Evolutionary conservation across 2,888 invertebrate genomes (phyloP), one percentile per base, ranked within the genome.

Genomic region (Thera britannica): DNA sequence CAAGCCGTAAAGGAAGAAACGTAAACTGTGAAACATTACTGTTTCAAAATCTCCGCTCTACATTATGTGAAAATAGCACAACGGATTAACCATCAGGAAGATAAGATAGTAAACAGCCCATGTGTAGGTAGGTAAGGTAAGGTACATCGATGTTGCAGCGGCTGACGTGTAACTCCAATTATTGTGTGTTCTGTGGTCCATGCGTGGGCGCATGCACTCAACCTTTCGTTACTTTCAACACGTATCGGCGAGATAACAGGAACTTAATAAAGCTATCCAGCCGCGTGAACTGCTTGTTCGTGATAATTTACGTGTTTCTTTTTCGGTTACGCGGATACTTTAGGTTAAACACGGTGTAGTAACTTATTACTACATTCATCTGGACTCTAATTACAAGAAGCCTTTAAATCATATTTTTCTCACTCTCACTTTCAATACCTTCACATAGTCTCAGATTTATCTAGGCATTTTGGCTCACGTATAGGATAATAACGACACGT

Each of bases 21-120:
- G 73, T 79, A 75, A 75, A 74, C 75, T 70, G 59, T 71, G 71
- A 63, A 76, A 68, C 70, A 75, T 60, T 74, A 72, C 72, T 76
- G 79, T 87, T 88, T 82, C 83, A 83, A 85, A 87, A 89, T 81
- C 77, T 79, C 74, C 82, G 84, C 69, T 82, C 83, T 79, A 84
- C 77, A 82, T 84, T 82, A 82, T 82, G 82, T 86, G 83, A 86
- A 89, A 88, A 90, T 89, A 90, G 87, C 85, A 80, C 85, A 84
- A 75, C 76, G 81, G 83, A 85, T 87, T 86, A 85, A 81, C 85
- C 77, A 83, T 81, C 83, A 81, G 80, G 79, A 82, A 86, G 89
- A 92, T 90, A 89, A 90, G 88, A 92, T 91, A 90, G 86, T 85
- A 87, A 84, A 86, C 88, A 84, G 81, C 86, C 86, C 86, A 90